phyloP scores from a whole-genome alignment of 2,888 invertebrate genomes.

The Automeris io region DNA sequence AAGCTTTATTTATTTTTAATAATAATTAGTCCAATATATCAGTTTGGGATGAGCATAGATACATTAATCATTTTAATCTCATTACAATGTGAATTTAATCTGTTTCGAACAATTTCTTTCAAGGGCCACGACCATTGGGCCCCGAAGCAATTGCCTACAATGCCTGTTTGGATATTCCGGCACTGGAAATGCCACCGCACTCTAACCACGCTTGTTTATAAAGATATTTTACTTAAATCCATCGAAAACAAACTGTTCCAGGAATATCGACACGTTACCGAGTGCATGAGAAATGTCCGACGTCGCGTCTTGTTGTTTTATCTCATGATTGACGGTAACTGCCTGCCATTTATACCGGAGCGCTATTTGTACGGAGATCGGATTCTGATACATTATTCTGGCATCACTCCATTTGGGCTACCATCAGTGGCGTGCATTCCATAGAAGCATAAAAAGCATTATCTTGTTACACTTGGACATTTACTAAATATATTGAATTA shows the following conservation, averaged over 20 bases:
- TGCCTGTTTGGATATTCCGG: too few relatives aligned
- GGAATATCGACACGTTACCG: constrained; percentile 34
- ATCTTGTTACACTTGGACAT: too few relatives aligned
- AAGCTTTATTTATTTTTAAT: too few relatives aligned
- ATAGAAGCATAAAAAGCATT: too few relatives aligned
- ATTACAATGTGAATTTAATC: too few relatives aligned
- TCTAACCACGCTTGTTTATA: not conserved
- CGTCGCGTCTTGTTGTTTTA: constrained; percentile 27
- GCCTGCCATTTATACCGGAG: constrained; percentile 17
- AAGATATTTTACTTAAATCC: constrained; percentile 24
- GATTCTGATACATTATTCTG: constrained; percentile 8
- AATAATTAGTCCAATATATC: too few relatives aligned
- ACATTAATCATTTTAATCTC: too few relatives aligned
- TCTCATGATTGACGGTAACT: constrained; percentile 36
- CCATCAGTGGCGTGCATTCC: too few relatives aligned
- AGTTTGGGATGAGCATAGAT: too few relatives aligned
- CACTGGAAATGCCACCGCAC: not conserved
- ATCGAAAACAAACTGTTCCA: constrained; percentile 46
- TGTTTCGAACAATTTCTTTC: too few relatives aligned
- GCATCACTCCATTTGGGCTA: constrained; percentile 8
- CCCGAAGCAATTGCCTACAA: too few relatives aligned
- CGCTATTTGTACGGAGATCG: constrained; percentile 7
- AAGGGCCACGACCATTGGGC: too few relatives aligned
- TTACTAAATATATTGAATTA: not conserved
- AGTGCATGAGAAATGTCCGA: constrained; percentile 22